Conservation (phyloP, 2,113 vertebrate species). For the Eulemur macaco region DNA sequence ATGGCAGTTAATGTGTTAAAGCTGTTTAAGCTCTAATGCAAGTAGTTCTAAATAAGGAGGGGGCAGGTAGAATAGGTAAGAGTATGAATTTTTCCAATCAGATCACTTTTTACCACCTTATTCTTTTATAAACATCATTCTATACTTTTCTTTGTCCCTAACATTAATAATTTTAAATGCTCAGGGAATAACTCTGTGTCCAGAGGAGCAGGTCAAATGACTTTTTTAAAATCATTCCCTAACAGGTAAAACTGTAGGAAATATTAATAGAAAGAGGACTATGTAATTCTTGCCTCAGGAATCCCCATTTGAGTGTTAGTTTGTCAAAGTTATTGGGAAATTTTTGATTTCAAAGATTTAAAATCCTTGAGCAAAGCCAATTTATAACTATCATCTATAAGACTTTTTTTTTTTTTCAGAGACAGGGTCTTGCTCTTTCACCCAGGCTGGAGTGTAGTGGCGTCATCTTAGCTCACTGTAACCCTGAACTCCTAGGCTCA, state of each 20-base stretch:
- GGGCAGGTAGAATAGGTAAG: background rate
- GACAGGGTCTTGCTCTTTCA: too few relatives aligned
- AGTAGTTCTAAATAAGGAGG: background rate
- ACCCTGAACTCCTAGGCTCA: too few relatives aligned
- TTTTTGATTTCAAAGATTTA: conserved; percentile 19
- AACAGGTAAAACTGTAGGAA: background rate
- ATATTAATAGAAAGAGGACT: background rate
- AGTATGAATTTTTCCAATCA: background rate
- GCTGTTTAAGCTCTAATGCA: background rate
- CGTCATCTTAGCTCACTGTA: too few relatives aligned
- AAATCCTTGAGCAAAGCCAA: conserved; percentile 22
- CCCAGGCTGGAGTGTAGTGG: too few relatives aligned
- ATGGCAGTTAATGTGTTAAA: too few relatives aligned
- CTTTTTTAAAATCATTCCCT: conserved; percentile 48
- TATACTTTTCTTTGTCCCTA: background rate
- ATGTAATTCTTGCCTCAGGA: conserved; percentile 24
- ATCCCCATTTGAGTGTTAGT: background rate
- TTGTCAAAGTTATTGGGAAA: conserved; percentile 68
- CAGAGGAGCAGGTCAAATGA: background rate
- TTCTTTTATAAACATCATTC: background rate
- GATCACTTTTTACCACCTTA: background rate
- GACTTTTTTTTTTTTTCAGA: conserved; percentile 13
- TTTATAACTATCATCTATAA: background rate
- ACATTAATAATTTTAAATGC: conserved; percentile 2
- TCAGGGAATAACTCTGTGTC: background rate